A percentile compares a stretch with the other conserved stretches of the same genome.
Evolutionary conservation across 2,888 invertebrate species (phyloP).

Genomic region (Clunio marinus): DNA sequence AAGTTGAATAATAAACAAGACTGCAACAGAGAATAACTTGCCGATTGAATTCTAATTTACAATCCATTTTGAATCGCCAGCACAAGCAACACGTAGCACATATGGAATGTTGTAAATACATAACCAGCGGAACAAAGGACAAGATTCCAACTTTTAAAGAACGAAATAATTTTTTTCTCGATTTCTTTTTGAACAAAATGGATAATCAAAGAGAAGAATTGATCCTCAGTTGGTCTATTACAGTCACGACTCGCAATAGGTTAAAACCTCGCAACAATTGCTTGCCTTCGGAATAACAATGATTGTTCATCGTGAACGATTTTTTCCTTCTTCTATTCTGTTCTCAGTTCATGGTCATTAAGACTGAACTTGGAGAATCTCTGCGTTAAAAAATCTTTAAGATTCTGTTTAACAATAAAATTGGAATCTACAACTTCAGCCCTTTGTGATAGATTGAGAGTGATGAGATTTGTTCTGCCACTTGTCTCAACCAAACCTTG

Average conservation of each 20-base stretch:
- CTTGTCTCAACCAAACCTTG: no score
- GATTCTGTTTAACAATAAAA: no score
- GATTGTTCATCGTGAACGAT: not conserved
- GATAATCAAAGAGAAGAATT: slow-evolving; percentile 5
- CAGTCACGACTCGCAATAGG: slow-evolving; percentile 13
- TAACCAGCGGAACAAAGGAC: slow-evolving; percentile 12
- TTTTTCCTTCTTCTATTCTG: no score
- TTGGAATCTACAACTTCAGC: no score
- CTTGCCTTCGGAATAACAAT: slow-evolving; percentile 17
- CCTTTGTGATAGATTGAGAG: no score
- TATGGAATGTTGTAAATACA: slow-evolving; percentile 12
- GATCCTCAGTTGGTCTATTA: slow-evolving; percentile 25
- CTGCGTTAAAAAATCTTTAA: no score
- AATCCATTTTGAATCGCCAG: not conserved
- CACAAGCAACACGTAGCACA: slow-evolving; percentile 1
- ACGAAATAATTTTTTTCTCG: no score
- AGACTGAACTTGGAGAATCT: no score
- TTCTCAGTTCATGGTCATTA: slow-evolving; percentile 20
- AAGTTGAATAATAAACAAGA: not conserved
- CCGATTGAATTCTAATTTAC: not conserved
- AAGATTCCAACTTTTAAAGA: no score
- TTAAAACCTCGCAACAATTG: not conserved
- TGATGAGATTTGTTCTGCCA: no score
- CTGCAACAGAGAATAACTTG: slow-evolving; percentile 8
- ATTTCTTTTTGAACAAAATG: not conserved